Conservation (phyloP, 1,140 invertebrate genomes). For the Carcinoscorpius rotundicauda region DNA sequence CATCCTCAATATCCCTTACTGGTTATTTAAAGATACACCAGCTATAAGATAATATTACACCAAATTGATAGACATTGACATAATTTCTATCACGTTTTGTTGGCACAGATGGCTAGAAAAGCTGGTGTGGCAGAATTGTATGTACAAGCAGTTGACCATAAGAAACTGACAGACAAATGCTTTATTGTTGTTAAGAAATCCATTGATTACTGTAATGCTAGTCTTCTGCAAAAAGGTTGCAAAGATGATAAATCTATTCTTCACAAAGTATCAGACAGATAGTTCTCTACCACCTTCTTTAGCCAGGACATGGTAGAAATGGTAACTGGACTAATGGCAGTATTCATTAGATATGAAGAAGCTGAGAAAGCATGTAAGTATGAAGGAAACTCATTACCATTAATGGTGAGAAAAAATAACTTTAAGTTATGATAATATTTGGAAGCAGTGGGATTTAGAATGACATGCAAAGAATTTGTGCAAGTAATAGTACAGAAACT, state of each 20-base stretch:
- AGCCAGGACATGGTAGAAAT: slow-evolving; percentile 2
- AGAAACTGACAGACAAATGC: neutral
- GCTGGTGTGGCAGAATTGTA: slow-evolving; percentile 2
- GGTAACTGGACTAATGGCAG: neutral
- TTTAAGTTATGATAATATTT: neutral
- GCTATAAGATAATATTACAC: slow-evolving; percentile 11
- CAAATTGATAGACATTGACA: neutral
- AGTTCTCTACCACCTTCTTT: slow-evolving; percentile 2
- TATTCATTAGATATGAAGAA: neutral
- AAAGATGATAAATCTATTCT: slow-evolving; percentile 4
- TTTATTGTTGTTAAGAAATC: slow-evolving; percentile 1
- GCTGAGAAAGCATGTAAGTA: neutral
- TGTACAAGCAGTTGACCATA: slow-evolving; percentile 5
- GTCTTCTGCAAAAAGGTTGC: neutral
- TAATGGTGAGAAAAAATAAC: slow-evolving; percentile 1
- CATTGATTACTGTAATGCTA: neutral
- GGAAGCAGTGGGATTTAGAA: neutral
- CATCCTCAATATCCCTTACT: slow-evolving; percentile 1
- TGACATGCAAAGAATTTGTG: neutral
- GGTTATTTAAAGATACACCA: slow-evolving; percentile 10
- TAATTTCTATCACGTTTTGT: slow-evolving; percentile 11
- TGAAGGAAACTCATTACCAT: neutral
- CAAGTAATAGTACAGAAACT: slow-evolving; percentile 1
- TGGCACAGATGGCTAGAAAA: slow-evolving; percentile 13
- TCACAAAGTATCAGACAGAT: slow-evolving; percentile 2